A percentile compares a stretch with the other conserved stretches of the same genome.
Evolutionary conservation across 2,113 vertebrate genomes (phyloP).

Genomic region (Cranoglanis bouderius): DNA sequence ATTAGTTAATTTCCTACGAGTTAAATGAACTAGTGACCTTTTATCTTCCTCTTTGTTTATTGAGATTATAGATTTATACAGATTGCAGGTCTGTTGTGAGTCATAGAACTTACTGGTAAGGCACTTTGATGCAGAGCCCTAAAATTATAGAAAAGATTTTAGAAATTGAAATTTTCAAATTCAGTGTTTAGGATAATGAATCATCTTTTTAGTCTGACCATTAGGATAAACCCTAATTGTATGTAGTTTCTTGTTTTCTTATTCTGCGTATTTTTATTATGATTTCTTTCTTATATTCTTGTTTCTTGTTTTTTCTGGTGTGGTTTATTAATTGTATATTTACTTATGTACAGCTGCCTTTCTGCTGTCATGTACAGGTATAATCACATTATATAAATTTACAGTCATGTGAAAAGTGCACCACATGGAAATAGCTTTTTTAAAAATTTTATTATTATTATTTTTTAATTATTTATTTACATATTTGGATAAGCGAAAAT

Average conservation of each 20-base stretch:
- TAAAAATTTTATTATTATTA: too few relatives aligned
- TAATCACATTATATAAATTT: not conserved
- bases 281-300: not conserved
- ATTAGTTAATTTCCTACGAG: not conserved
- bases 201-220: not conserved
- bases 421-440: too few relatives aligned
- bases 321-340: not conserved
- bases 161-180: too few relatives aligned
- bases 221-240: not conserved
- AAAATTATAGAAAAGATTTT: not conserved
- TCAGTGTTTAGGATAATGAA: not conserved
- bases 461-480: too few relatives aligned
- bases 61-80: not conserved
- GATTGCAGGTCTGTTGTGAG: not conserved
- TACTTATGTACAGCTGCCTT: not conserved
- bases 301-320: not conserved
- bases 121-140: not conserved
- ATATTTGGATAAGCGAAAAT: too few relatives aligned
- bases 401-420: too few relatives aligned
- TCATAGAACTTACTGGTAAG: not conserved
- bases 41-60: not conserved
- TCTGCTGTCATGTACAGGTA: not conserved
- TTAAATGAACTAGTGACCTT: not conserved
- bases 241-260: not conserved
- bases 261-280: not conserved